Evolutionary conservation across 1,140 invertebrate genomes (phyloP).

Genomic region (Platyscapa corneri): DNA sequence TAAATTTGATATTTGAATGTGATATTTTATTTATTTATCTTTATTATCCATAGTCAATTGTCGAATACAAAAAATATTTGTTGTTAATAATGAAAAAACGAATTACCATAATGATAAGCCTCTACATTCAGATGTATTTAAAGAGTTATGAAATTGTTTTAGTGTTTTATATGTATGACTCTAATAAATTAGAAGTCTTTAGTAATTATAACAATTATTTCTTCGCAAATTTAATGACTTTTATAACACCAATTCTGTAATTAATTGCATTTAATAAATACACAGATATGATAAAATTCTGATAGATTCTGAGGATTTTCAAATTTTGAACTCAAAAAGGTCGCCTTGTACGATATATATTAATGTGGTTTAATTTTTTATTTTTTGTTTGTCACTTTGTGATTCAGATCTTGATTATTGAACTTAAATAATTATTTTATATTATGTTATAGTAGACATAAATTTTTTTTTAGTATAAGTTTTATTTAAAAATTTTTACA

Average conservation of each 20-base stretch:
- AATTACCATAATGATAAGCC: conserved; percentile 57
- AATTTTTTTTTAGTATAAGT: neutral
- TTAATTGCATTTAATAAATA: neutral
- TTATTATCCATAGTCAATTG: conserved; percentile 58
- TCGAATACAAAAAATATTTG: no score
- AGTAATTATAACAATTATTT: neutral
- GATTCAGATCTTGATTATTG: no score
- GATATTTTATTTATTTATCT: conserved; percentile 64
- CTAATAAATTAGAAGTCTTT: conserved; percentile 24
- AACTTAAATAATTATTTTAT: no score
- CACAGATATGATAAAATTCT: no score
- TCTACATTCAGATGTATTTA: conserved; percentile 33
- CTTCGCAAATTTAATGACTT: neutral
- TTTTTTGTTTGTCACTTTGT: no score
- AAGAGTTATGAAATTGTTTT: conserved; percentile 41
- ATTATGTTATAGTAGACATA: neutral
- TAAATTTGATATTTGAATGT: no score
- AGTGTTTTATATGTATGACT: conserved; percentile 53
- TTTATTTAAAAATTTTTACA: neutral
- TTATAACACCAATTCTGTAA: neutral
- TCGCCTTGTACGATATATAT: no score
- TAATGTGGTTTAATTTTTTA: no score
- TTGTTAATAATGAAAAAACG: conserved; percentile 60
- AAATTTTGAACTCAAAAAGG: no score
- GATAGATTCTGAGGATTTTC: no score